A percentile compares a stretch with the other conserved stretches of the same genome.
phyloP scores from a whole-genome alignment of 2,888 invertebrate species.

The Bellardia pandia region DNA sequence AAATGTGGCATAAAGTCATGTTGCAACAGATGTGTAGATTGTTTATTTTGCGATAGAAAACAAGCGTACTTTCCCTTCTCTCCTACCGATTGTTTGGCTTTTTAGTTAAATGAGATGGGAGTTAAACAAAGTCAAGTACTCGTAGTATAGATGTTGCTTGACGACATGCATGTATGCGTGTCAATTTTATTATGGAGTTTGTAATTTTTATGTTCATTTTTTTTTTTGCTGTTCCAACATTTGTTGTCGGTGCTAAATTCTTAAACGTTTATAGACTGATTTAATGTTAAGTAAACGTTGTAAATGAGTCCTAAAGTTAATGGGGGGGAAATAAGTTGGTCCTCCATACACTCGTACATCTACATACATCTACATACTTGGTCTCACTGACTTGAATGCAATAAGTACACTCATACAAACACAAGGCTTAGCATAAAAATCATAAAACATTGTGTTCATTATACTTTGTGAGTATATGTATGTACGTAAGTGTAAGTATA shows the following conservation, averaged over 20 bases:
- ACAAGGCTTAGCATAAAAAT: slow-evolving; percentile 18
- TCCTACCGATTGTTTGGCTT: not conserved
- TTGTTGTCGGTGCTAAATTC: slow-evolving; percentile 77
- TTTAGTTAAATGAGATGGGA: not conserved
- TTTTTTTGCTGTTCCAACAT: slow-evolving; percentile 55
- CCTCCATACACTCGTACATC: slow-evolving; percentile 42
- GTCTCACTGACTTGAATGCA: slow-evolving; percentile 11
- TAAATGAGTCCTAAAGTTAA: slow-evolving; percentile 73
- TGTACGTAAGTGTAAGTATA: not conserved
- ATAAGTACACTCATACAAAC: slow-evolving; percentile 28
- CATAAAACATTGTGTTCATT: slow-evolving; percentile 52
- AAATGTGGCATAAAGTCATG: slow-evolving; percentile 80
- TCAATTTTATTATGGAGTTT: slow-evolving; percentile 69
- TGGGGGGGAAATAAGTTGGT: slow-evolving; percentile 63
- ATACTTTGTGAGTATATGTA: not conserved
- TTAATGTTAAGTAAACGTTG: slow-evolving; percentile 79
- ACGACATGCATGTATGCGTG: slow-evolving; percentile 54
- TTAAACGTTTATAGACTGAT: slow-evolving; percentile 82
- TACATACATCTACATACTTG: slow-evolving; percentile 21
- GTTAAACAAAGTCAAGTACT: not conserved
- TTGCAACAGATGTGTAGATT: slow-evolving; percentile 79
- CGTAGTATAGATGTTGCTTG: not conserved
- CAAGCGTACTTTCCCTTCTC: not conserved
- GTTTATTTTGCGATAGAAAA: slow-evolving; percentile 67
- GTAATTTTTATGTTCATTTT: slow-evolving; percentile 66